phyloP scores from a whole-genome alignment of 1,140 invertebrate genomes.

The Caenorhabditis tropicalis region DNA sequence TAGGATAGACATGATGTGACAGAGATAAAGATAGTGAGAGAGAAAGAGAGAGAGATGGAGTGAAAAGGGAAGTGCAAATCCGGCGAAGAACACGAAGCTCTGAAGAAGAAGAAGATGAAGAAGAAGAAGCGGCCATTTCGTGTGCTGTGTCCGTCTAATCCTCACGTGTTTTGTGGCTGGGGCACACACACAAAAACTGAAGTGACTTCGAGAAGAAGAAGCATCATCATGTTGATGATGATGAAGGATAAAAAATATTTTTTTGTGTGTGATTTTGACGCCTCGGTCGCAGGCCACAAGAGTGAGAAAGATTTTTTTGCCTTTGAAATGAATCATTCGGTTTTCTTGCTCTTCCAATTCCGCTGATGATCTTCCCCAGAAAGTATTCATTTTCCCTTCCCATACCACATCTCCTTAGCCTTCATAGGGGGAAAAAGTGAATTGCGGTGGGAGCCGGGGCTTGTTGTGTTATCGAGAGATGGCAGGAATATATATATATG shows the following conservation, averaged over 20 bases:
- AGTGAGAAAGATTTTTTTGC: background rate
- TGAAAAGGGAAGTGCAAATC: slow-evolving; percentile 41
- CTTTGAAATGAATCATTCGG: background rate
- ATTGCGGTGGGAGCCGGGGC: too few species aligned
- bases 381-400: too few species aligned
- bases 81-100: slow-evolving; percentile 24
- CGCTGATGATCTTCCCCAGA: too few species aligned
- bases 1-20: background rate
- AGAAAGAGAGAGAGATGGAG: slow-evolving; percentile 5
- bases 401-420: too few species aligned
- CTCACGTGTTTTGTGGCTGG: slow-evolving; percentile 28
- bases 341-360: background rate
- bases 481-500: too few species aligned
- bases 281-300: background rate
- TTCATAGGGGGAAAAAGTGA: too few species aligned
- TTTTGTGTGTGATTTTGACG: slow-evolving; percentile 32
- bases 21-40: background rate
- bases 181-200: slow-evolving; percentile 10
- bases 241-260: slow-evolving; percentile 43
- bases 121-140: slow-evolving; percentile 25
- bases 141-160: slow-evolving; percentile 32
- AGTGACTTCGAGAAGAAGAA: slow-evolving; percentile 39
- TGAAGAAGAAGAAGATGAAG: background rate
- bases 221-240: slow-evolving; percentile 39
- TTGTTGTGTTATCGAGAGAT: too few species aligned